phyloP scores from a whole-genome alignment of 2,888 invertebrate species.

The Cephus runcator region DNA sequence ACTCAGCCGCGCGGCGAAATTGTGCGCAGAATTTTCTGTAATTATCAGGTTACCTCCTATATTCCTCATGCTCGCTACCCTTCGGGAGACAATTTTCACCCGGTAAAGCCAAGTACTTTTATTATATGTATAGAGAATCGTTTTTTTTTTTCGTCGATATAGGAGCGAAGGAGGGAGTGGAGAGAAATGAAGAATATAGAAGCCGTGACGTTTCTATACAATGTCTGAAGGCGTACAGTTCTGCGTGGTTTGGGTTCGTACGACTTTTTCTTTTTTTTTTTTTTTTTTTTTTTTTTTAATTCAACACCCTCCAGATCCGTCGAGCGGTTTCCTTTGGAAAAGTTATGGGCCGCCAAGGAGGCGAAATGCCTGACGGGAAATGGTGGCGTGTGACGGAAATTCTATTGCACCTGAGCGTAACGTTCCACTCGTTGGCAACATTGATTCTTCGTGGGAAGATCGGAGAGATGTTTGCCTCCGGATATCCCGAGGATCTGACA shows the following conservation, averaged over 20 bases:
- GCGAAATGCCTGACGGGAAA: neutral
- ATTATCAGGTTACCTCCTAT: constrained; percentile 29
- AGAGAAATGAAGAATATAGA: neutral
- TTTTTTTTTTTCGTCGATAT: neutral
- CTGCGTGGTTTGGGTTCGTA: neutral
- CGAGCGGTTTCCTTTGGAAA: neutral
- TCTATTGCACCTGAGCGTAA: neutral
- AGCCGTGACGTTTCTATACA: neutral
- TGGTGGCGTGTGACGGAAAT: neutral
- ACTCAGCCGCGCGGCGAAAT: constrained; percentile 27
- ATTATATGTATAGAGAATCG: neutral
- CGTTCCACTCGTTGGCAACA: neutral
- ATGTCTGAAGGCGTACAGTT: neutral
- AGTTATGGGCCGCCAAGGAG: neutral
- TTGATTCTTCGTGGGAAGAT: neutral
- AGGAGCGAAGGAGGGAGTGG: neutral
- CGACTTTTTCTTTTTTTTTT: neutral
- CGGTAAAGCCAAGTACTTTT: neutral
- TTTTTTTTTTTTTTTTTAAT: neutral
- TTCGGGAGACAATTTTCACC: constrained; percentile 40
- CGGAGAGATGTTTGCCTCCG: neutral
- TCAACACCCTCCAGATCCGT: neutral
- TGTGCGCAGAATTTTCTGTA: constrained; percentile 22
- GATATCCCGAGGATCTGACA: neutral
- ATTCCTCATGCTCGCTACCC: constrained; percentile 30